Evolutionary conservation across 2,888 invertebrate genomes (phyloP).

Genomic region (Amphipyra tragopoginis): DNA sequence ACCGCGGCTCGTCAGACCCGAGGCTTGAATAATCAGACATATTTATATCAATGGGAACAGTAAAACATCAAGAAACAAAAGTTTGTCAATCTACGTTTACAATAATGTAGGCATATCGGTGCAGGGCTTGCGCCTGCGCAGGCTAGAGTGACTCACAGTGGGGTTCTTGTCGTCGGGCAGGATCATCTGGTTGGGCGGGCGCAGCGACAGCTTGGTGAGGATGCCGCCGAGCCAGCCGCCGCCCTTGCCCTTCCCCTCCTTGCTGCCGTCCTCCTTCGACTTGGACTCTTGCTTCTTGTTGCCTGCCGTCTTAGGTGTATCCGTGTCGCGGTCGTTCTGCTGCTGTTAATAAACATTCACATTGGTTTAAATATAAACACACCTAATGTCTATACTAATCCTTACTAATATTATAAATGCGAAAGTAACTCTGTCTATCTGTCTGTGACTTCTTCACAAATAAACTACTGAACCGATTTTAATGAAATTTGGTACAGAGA

Average conservation of each 20-base stretch:
- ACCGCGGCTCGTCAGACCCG: too few species aligned
- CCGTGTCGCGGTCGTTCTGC: conserved; percentile 92
- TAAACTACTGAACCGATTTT: too few species aligned
- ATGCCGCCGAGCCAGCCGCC: conserved; percentile 96
- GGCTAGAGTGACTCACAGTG: conserved; percentile 90
- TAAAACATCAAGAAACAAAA: too few species aligned
- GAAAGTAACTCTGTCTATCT: too few species aligned
- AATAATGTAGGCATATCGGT: conserved; percentile 69
- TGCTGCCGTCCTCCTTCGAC: conserved; percentile 44
- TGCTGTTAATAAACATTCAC: conserved; percentile 38
- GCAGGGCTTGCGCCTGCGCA: conserved; percentile 12
- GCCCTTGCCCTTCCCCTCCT: conserved; percentile 53
- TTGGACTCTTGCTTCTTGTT: conserved; percentile 49
- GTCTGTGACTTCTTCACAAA: too few species aligned
- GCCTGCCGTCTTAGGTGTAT: conserved; percentile 72
- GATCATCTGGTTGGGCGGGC: conserved; percentile 98
- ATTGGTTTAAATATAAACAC: background rate
- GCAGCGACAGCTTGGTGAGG: conserved; percentile 94
- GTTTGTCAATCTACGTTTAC: conserved; percentile 35
- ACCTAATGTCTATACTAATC: too few species aligned
- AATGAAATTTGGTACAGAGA: too few species aligned
- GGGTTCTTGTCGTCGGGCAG: conserved; percentile 98
- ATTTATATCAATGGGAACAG: background rate
- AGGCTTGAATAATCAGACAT: too few species aligned
- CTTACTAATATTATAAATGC: too few species aligned